Evolutionary conservation across 1,140 invertebrate species (phyloP).

Genomic region (Apis dorsata): DNA sequence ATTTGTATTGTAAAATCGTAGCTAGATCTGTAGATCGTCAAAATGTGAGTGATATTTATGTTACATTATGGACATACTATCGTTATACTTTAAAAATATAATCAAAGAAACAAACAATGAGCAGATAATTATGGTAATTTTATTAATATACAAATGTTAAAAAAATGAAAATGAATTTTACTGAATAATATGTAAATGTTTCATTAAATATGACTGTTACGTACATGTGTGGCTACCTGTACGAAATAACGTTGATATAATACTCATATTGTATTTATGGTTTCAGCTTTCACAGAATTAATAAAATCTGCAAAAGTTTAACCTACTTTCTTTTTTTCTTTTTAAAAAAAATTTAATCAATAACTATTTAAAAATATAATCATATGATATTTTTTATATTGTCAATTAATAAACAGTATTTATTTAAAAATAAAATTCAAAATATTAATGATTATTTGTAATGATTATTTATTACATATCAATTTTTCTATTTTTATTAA

Average conservation of each 20-base stretch:
- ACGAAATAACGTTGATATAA: conserved; percentile 10
- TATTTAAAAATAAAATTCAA: no score
- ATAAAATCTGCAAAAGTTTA: conserved; percentile 1
- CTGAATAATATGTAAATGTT: conserved; percentile 36
- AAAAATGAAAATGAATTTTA: conserved; percentile 6
- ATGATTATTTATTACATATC: no score
- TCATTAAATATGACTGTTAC: conserved; percentile 49
- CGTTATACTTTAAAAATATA: conserved; percentile 5
- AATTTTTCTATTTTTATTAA: no score
- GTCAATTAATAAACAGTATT: no score
- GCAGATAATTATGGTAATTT: conserved; percentile 15
- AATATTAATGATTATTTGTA: no score
- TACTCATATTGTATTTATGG: conserved; percentile 27
- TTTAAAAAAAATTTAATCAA: neutral
- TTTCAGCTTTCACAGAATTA: conserved; percentile 17
- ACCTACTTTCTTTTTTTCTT: neutral
- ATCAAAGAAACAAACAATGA: neutral
- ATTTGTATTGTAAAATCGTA: conserved; percentile 20
- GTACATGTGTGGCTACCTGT: conserved; percentile 29
- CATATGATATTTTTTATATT: no score
- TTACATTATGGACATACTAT: neutral
- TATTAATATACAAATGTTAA: conserved; percentile 9
- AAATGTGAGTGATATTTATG: conserved; percentile 13
- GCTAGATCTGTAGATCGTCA: conserved; percentile 22
- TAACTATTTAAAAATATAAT: neutral